These are phyloP conservation scores for Torymus texanus DNA, from an alignment of 2,888 invertebrate genomes.

Conservation along the genomic window DNA sequence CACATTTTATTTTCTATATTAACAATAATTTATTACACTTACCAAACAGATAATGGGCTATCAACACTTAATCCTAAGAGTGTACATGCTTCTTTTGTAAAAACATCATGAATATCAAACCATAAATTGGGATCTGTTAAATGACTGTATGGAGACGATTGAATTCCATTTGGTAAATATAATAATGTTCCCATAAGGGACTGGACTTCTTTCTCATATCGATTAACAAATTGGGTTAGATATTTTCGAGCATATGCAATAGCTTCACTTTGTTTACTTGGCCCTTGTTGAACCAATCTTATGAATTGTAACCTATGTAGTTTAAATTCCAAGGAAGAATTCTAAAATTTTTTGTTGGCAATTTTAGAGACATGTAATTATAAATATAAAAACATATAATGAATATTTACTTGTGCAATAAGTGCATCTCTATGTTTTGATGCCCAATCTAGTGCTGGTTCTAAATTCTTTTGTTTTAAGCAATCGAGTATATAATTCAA, in stretches of 20 bases:
- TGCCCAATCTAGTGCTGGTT: conserved; percentile 93
- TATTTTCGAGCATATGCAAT: conserved; percentile 90
- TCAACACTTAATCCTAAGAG: conserved; percentile 92
- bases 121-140: conserved; percentile 86
- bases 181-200: conserved; percentile 90
- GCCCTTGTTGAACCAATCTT: conserved; percentile 81
- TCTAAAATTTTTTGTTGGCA: conserved; percentile 66
- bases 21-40: conserved; percentile 59
- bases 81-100: conserved; percentile 93
- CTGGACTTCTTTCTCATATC: conserved; percentile 89
- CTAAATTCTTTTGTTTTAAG: conserved; percentile 86
- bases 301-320: conserved; percentile 89
- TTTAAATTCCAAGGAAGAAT: conserved; percentile 86
- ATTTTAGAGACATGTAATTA: too few relatives aligned
- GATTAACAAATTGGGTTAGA: conserved; percentile 87
- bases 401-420: conserved; percentile 77
- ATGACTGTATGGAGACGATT: conserved; percentile 86
- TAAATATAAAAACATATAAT: neutral
- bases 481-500: conserved; percentile 92
- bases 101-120: conserved; percentile 88
- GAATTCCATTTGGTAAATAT: conserved; percentile 86
- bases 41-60: conserved; percentile 92
- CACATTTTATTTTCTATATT: too few relatives aligned
- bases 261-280: conserved; percentile 86
- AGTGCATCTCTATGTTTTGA: conserved; percentile 84